Evolutionary conservation across 2,113 vertebrate species (phyloP).

Genomic region (Erythrocebus patas): DNA sequence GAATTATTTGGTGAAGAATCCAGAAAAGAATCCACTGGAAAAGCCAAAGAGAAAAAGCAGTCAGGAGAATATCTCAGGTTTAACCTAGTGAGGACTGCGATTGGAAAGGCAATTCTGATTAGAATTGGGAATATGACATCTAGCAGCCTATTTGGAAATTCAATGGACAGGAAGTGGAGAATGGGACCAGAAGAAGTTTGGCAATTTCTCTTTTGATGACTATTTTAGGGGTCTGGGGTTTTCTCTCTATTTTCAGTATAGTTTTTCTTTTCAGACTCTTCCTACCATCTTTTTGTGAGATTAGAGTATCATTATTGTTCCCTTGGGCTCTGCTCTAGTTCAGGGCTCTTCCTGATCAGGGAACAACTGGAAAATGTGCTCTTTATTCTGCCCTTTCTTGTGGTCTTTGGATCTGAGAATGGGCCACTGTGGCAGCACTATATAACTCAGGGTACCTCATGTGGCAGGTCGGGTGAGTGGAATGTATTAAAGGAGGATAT

Average conservation of each 20-base stretch:
- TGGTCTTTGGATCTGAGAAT: neutral
- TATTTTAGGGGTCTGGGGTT: neutral
- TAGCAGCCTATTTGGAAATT: neutral
- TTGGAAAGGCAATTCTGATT: neutral
- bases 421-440: no score
- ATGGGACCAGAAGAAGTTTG: neutral
- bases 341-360: neutral
- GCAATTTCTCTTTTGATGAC: neutral
- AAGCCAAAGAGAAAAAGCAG: neutral
- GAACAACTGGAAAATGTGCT: neutral
- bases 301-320: neutral
- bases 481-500: neutral
- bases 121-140: neutral
- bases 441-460: neutral
- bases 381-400: neutral
- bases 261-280: neutral
- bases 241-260: neutral
- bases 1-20: neutral
- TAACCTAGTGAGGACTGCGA: neutral
- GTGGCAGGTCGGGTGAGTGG: neutral
- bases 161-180: neutral
- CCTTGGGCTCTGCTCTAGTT: neutral
- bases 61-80: neutral
- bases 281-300: neutral
- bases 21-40: neutral